Evolutionary conservation across 1,140 invertebrate species (phyloP), one percentile per base, ranked within the genome.

Genomic region (Saccostrea glomerata): DNA sequence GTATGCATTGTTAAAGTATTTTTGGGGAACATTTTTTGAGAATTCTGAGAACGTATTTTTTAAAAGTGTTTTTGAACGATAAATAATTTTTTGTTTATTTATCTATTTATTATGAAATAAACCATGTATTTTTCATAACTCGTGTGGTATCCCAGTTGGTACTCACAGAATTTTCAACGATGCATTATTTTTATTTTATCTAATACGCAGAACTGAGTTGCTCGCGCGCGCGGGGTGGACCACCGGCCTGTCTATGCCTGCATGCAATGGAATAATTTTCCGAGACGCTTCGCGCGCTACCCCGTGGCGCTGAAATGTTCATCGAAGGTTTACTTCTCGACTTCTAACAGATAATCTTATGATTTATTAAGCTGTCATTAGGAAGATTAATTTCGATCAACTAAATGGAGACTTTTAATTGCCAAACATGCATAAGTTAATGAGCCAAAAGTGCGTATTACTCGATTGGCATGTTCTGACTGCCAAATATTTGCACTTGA

Each of bases 311-410:
- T 77, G 23, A 36, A 77, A 77, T 12, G 70, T 36, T 77, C 23
- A 77, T 30, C 70, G 70, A 77, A 25, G 13, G 25, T 47, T 77
- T 77, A 77, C 70, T 77, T 77, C 30, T 25, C 70, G 70, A 77
- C 70, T 77, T 77, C 30, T 77, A 25, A 36, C 25, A 77, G 70
- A 36, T 77, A 77, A 77, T 77, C 70, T 77, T 77, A 77, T 77
- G 70, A 77, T 77, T 77, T 77, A 77, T 77, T 77, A 77, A 77
- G 23, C 23, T 77, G 70, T 77, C 70, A 77, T 15, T 30, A 77
- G 25, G 70, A 77, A 77, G 70, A 77, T 77, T 77, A 77, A 77
- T 77, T 77, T 77, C 70, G 70, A 77, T 77, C 70, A 36, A 77
- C 25, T 77, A 63, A 2, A 77, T 15, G 25, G 30, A 13, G 70